Evolutionary conservation across 2,797 vertebrate species (phyloP).

Genomic region (Cyclura pinguis): DNA sequence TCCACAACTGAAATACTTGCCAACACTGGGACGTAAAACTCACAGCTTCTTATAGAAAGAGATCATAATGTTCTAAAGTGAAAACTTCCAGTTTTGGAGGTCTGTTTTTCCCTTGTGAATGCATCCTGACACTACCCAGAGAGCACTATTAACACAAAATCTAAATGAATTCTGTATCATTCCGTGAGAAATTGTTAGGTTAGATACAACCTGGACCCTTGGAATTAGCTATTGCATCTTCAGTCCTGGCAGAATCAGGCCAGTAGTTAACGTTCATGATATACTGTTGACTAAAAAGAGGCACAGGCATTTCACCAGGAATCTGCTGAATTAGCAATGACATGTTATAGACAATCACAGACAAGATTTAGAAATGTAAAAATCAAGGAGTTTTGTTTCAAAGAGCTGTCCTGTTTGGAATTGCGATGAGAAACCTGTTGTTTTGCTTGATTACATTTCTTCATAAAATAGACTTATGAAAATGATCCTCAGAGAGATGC

Average conservation of each 20-base stretch:
- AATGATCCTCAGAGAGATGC: constrained; percentile 56
- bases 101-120: neutral
- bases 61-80: constrained; percentile 7
- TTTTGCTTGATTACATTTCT: constrained; percentile 62
- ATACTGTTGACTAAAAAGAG: neutral
- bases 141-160: neutral
- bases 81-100: neutral
- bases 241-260: neutral
- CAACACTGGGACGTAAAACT: no score
- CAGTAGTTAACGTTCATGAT: neutral
- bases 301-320: neutral
- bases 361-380: constrained; percentile 28
- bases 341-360: neutral
- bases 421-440: constrained; percentile 60
- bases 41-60: constrained; percentile 13
- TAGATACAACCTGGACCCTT: neutral
- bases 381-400: constrained; percentile 57
- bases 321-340: neutral
- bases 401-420: constrained; percentile 57
- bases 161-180: neutral
- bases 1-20: constrained; percentile 14
- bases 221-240: constrained; percentile 1
- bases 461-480: constrained; percentile 60
- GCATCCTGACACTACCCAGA: neutral
- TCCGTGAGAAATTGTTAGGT: neutral